Conservation (phyloP, 2,888 invertebrate genomes). For the Orgyia antiqua region DNA sequence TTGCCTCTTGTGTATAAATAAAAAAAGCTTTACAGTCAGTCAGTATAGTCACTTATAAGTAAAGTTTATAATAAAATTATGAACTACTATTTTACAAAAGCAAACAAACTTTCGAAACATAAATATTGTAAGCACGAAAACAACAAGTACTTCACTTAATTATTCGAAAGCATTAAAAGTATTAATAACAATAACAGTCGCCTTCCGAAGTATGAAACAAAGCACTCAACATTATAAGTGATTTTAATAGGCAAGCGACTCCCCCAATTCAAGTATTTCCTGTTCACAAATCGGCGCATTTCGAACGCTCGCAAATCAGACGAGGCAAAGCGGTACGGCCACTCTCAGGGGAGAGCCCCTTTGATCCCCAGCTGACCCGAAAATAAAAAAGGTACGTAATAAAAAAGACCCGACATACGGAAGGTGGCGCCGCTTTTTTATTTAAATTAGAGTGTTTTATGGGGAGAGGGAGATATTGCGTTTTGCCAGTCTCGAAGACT, state of each 20-base stretch:
- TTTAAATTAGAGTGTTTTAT: conserved; percentile 79
- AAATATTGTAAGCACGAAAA: too few species aligned
- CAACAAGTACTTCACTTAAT: background rate
- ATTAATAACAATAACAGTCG: conserved; percentile 37
- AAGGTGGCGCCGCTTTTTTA: conserved; percentile 78
- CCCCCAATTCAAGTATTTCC: conserved; percentile 72
- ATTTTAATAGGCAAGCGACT: conserved; percentile 73
- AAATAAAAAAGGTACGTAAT: conserved; percentile 78
- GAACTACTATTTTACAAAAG: too few species aligned
- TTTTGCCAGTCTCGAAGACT: conserved; percentile 69
- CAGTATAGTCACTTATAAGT: too few species aligned
- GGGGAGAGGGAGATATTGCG: conserved; percentile 75
- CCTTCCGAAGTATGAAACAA: conserved; percentile 34
- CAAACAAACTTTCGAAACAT: too few species aligned
- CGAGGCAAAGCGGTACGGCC: conserved; percentile 43
- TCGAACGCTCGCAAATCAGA: conserved; percentile 72
- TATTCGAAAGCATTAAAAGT: conserved; percentile 4
- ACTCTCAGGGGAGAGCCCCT: conserved; percentile 71
- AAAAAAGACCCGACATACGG: conserved; percentile 77
- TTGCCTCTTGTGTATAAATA: too few species aligned
- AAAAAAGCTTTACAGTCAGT: too few species aligned
- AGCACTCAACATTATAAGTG: conserved; percentile 59
- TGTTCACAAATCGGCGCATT: conserved; percentile 73
- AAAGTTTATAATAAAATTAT: too few species aligned
- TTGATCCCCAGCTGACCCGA: conserved; percentile 78